Evolutionary conservation across 53 echinoderm and acorn worm species (phyloP).

Genomic region (Echinometra lucunter): DNA sequence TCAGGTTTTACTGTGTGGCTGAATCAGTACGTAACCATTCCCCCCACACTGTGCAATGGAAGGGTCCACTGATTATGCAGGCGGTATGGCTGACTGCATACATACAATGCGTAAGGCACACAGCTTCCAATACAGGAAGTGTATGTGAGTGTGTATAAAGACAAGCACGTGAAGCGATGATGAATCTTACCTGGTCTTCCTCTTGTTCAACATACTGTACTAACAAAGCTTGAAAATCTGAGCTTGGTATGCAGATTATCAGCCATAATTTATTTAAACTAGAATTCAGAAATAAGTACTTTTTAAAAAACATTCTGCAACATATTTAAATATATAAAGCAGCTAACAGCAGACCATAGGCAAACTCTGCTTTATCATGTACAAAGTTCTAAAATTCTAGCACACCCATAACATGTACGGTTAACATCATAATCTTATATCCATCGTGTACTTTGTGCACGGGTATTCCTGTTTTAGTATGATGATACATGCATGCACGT

Average conservation of each 20-base stretch:
- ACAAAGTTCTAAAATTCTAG: not conserved
- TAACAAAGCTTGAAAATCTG: constrained; percentile 33
- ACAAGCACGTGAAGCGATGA: constrained; percentile 32
- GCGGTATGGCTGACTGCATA: constrained; percentile 56
- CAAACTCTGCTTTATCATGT: not conserved
- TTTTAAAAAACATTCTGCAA: not conserved
- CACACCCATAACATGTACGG: not conserved
- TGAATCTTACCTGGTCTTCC: constrained; percentile 24
- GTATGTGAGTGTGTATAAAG: constrained; percentile 32
- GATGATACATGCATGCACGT: not conserved
- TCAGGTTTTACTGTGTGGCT: constrained; percentile 28
- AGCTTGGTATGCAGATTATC: not conserved
- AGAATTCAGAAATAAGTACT: not conserved
- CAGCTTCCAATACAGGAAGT: constrained; percentile 24
- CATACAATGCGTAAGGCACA: constrained; percentile 15
- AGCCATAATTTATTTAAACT: not conserved
- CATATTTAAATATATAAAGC: not conserved
- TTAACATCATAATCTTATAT: not conserved
- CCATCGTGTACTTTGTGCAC: not conserved
- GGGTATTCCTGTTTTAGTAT: not conserved
- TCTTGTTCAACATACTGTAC: not conserved
- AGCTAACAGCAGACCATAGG: not conserved
- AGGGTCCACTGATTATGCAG: constrained; percentile 71
- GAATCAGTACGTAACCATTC: constrained; percentile 28
- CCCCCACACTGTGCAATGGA: constrained; percentile 49